phyloP scores from a whole-genome alignment of 2,888 invertebrate genomes.

The Macrophya annulata region DNA sequence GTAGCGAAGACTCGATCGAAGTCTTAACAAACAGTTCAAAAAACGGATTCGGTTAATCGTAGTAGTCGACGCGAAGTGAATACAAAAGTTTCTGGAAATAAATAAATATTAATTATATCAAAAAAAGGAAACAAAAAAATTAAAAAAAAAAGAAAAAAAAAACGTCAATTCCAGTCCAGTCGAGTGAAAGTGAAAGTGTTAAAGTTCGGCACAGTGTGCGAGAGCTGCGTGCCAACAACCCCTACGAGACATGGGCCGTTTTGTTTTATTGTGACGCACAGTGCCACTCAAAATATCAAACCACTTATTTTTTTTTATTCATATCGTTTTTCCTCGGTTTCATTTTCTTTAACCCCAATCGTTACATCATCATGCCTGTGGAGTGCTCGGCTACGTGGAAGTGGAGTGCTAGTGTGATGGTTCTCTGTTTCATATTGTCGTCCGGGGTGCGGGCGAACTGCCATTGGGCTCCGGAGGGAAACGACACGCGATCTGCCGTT shows the following conservation, averaged over 20 bases:
- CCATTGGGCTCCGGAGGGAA: constrained; percentile 80
- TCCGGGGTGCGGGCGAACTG: constrained; percentile 78
- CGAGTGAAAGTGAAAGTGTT: constrained; percentile 43
- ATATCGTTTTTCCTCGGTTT: constrained; percentile 28
- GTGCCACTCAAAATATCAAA: constrained; percentile 50
- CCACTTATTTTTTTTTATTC: constrained; percentile 32
- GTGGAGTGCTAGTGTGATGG: constrained; percentile 72
- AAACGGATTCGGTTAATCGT: constrained; percentile 41
- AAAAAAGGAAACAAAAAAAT: neutral
- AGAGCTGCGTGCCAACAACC: constrained; percentile 46
- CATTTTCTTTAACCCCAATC: constrained; percentile 8
- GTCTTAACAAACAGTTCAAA: constrained; percentile 31
- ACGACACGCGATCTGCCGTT: constrained; percentile 82
- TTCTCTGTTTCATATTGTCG: constrained; percentile 80
- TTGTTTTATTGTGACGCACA: constrained; percentile 55
- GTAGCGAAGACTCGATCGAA: constrained; percentile 45
- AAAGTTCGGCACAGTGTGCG: constrained; percentile 42
- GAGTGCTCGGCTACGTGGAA: constrained; percentile 45
- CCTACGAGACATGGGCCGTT: constrained; percentile 52
- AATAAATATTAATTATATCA: neutral
- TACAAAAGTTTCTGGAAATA: neutral
- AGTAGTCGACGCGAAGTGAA: constrained; percentile 20
- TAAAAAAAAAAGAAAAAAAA: neutral
- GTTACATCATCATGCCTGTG: constrained; percentile 24
- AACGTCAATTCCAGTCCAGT: neutral